These are phyloP conservation scores for Hydrotaea diabolus DNA, from an alignment of 2,888 invertebrate genomes.

Conservation along the genomic window DNA sequence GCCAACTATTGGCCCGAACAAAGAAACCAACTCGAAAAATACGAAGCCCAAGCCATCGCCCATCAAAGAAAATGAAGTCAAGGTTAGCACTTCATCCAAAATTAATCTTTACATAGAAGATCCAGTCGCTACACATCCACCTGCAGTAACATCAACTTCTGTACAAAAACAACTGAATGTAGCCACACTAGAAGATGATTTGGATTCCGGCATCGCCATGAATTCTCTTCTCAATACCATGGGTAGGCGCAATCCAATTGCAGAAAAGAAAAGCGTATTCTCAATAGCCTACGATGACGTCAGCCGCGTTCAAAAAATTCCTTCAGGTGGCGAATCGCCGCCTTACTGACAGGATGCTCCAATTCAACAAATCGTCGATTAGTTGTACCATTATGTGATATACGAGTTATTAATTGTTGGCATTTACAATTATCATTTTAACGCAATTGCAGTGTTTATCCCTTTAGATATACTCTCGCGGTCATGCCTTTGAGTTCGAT, in stretches of 20 bases:
- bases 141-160: constrained; percentile 53
- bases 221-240: constrained; percentile 83
- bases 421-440: constrained; percentile 37
- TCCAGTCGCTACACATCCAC: constrained; percentile 73
- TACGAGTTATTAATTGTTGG: constrained; percentile 21
- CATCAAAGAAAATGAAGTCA: constrained; percentile 80
- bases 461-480: background rate
- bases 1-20: constrained; percentile 76
- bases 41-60: constrained; percentile 78
- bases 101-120: constrained; percentile 76
- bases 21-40: constrained; percentile 69
- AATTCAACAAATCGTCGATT: background rate
- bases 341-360: constrained; percentile 81
- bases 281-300: constrained; percentile 96
- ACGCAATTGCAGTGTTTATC: background rate
- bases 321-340: constrained; percentile 90
- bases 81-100: constrained; percentile 75
- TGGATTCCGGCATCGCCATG: constrained; percentile 90
- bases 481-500: background rate
- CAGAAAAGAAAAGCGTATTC: constrained; percentile 95
- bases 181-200: constrained; percentile 85
- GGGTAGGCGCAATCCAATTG: constrained; percentile 85
- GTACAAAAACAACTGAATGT: constrained; percentile 82
- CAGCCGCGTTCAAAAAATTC: constrained; percentile 88
- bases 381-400: constrained; percentile 26